Percentiles rank a stretch among this genome's conserved stretches.
Evolutionary conservation across 2,888 invertebrate genomes (phyloP).

Genomic region (Pyrochroa serraticornis): DNA sequence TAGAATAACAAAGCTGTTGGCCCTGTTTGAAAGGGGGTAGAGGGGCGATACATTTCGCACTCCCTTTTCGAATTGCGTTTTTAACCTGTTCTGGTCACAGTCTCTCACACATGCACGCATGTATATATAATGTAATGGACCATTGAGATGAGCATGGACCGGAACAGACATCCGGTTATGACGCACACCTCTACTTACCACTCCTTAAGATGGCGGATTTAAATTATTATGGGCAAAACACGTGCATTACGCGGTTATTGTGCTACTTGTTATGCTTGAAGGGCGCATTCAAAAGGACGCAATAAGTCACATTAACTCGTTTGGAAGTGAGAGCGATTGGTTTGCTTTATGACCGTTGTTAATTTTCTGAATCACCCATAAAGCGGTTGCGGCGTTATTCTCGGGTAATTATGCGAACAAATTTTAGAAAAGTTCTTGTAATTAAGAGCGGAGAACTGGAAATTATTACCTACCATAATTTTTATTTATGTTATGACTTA

Average conservation of each 20-base stretch:
- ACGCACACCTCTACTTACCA: conserved; percentile 44
- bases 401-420: no score
- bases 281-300: conserved; percentile 35
- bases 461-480: no score
- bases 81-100: conserved; percentile 21
- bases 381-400: background rate
- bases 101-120: conserved; percentile 16
- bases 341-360: conserved; percentile 13
- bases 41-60: conserved; percentile 2
- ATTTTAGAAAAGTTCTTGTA: no score
- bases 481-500: no score
- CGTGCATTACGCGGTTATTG: conserved; percentile 42
- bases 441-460: no score
- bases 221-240: conserved; percentile 41
- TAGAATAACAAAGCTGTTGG: conserved; percentile 9
- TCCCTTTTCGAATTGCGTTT: conserved; percentile 18
- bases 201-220: conserved; percentile 45
- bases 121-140: conserved; percentile 40
- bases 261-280: conserved; percentile 43
- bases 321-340: conserved; percentile 12
- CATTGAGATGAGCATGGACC: conserved; percentile 53
- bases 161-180: conserved; percentile 57
- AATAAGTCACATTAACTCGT: conserved; percentile 21
- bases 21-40: conserved; percentile 4
- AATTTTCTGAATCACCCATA: conserved; percentile 15